These are phyloP conservation scores for Pogonomyrmex barbatus DNA, from an alignment of 1,140 invertebrate species.

Conservation along the genomic window DNA sequence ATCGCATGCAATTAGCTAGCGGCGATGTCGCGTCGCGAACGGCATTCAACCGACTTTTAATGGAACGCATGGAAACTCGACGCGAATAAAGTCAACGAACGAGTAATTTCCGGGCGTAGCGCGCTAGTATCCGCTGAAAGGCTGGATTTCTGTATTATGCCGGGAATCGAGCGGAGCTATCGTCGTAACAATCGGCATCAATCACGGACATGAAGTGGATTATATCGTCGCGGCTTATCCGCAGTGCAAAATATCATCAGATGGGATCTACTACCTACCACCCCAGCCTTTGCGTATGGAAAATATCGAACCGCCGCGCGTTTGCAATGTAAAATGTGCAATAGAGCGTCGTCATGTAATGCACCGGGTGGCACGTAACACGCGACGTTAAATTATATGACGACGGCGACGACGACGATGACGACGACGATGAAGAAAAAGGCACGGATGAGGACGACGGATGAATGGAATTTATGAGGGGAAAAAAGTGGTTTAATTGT, in stretches of 20 bases:
- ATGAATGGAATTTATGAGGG: conserved; percentile 64
- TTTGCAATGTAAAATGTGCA: conserved; percentile 60
- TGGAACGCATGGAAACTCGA: conserved; percentile 20
- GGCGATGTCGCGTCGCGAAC: conserved; percentile 29
- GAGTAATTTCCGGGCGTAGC: conserved; percentile 38
- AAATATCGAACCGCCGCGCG: conserved; percentile 52
- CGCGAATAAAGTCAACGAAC: conserved; percentile 52
- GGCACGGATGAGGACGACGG: conserved; percentile 5
- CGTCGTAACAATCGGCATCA: conserved; percentile 66
- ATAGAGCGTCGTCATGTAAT: conserved; percentile 39
- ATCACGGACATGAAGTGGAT: conserved; percentile 64
- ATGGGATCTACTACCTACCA: conserved; percentile 39
- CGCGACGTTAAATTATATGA: conserved; percentile 58
- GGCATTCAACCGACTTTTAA: conserved; percentile 52
- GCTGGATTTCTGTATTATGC: conserved; percentile 60
- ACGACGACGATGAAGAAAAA: neutral
- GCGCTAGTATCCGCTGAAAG: conserved; percentile 54
- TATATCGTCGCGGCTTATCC: conserved; percentile 66
- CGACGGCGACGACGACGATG: neutral
- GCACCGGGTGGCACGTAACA: conserved; percentile 46
- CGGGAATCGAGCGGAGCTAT: conserved; percentile 51
- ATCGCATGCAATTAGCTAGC: conserved; percentile 63
- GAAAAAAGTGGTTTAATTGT: conserved; percentile 69
- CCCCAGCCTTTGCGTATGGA: neutral
- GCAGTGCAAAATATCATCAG: conserved; percentile 52